Evolutionary conservation across 2,113 vertebrate species (phyloP).

Genomic region (Mormyrus iriodes): DNA sequence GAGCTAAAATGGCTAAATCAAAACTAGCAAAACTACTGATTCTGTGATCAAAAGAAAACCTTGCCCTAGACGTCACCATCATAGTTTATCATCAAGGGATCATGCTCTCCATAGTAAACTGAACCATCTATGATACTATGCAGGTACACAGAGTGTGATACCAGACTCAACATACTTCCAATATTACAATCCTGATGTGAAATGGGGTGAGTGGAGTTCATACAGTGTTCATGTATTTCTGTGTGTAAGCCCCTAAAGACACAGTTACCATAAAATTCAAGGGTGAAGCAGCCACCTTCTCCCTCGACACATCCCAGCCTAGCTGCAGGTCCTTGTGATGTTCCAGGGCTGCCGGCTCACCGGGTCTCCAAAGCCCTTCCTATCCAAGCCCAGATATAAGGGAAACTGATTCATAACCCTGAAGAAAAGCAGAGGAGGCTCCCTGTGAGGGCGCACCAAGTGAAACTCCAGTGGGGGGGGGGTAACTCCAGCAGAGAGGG

Average conservation of each 20-base stretch:
- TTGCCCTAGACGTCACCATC: background rate
- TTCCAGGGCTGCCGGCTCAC: slow-evolving; percentile 19
- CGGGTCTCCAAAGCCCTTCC: background rate
- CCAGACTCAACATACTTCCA: background rate
- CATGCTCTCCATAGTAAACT: background rate
- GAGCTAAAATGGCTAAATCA: background rate
- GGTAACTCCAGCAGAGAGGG: too few species aligned
- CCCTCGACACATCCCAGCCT: slow-evolving; percentile 49
- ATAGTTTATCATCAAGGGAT: background rate
- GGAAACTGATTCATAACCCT: slow-evolving; percentile 22
- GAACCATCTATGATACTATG: background rate
- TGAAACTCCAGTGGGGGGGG: background rate
- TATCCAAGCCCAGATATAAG: background rate
- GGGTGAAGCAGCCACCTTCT: background rate
- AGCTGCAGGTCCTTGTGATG: background rate
- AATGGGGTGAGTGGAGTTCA: background rate
- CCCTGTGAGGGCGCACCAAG: slow-evolving; percentile 53
- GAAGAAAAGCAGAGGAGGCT: slow-evolving; percentile 42
- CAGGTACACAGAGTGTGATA: background rate
- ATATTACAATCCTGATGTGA: background rate
- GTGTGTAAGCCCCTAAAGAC: background rate
- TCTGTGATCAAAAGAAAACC: background rate
- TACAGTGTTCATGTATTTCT: background rate
- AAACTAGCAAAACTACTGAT: background rate
- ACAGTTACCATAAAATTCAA: background rate